phyloP scores from a whole-genome alignment of 92 coral and sea anemone genomes.

The Palythoa grandiflora region DNA sequence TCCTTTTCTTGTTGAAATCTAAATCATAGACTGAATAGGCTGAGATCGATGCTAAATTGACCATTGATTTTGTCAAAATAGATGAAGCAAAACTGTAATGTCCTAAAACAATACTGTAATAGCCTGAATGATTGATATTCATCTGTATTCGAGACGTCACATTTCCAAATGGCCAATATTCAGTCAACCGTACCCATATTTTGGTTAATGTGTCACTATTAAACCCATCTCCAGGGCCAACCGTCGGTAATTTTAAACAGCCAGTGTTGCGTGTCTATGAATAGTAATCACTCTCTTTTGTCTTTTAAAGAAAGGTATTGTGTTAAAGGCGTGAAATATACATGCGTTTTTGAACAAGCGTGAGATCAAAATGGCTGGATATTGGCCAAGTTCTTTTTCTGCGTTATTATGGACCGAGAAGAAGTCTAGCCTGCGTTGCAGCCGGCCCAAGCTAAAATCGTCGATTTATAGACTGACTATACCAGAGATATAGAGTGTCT shows the following conservation, averaged over 20 bases:
- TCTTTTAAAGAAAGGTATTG: no score
- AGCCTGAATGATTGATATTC: slow-evolving; percentile 25
- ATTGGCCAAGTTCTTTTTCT: no score
- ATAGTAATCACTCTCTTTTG: no score
- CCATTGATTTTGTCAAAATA: slow-evolving; percentile 25
- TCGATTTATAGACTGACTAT: no score
- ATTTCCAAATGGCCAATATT: neutral
- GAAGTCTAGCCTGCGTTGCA: no score
- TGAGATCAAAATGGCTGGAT: no score
- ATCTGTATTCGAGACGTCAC: neutral
- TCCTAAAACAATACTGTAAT: slow-evolving; percentile 17
- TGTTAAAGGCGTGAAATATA: no score
- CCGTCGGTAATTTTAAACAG: neutral
- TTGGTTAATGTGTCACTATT: neutral
- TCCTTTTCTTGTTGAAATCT: neutral
- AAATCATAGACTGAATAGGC: neutral
- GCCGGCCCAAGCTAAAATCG: no score
- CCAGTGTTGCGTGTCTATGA: no score
- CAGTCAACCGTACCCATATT: neutral
- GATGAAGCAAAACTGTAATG: neutral
- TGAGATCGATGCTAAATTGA: neutral
- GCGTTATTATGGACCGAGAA: no score
- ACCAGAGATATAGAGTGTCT: no score
- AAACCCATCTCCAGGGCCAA: neutral
- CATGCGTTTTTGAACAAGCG: no score